Percentiles rank a stretch among this genome's conserved stretches.
Evolutionary conservation across 2,797 vertebrate genomes (phyloP).

Genomic region (Gorsachius magnificus): DNA sequence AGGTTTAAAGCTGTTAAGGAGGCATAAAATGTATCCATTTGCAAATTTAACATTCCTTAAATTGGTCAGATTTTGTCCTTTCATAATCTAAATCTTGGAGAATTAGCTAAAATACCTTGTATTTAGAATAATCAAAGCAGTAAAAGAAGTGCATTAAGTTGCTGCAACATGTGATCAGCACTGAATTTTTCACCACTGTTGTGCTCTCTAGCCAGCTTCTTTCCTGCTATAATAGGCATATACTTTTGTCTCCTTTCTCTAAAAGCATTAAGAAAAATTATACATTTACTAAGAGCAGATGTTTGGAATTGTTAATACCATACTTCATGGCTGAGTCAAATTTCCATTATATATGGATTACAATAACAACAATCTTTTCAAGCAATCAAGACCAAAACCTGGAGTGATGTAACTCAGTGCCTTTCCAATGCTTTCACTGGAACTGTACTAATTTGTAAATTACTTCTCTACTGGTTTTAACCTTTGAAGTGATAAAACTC

Average conservation of each 20-base stretch:
- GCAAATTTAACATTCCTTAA: conserved; percentile 18
- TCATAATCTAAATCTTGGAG: background rate
- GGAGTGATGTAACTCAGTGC: background rate
- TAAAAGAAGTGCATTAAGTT: background rate
- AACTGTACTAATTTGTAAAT: background rate
- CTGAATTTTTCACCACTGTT: background rate
- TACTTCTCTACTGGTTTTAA: background rate
- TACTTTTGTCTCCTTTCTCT: background rate
- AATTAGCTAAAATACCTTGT: background rate
- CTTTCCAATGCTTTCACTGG: background rate
- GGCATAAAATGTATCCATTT: conserved; percentile 20
- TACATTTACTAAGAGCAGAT: background rate
- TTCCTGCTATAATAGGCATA: background rate
- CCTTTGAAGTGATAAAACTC: background rate
- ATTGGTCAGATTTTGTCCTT: background rate
- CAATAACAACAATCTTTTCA: background rate
- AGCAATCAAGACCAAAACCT: background rate
- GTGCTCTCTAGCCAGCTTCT: background rate
- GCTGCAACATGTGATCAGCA: background rate
- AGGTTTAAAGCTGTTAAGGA: conserved; percentile 20
- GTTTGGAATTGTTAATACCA: background rate
- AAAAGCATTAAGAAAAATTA: background rate
- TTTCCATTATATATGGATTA: background rate
- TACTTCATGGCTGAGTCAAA: background rate
- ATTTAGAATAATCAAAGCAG: conserved; percentile 10